Percentiles rank a stretch among this genome's conserved stretches.
Conservation (phyloP, 2,113 vertebrate genomes). For the Acinonyx jubatus region DNA sequence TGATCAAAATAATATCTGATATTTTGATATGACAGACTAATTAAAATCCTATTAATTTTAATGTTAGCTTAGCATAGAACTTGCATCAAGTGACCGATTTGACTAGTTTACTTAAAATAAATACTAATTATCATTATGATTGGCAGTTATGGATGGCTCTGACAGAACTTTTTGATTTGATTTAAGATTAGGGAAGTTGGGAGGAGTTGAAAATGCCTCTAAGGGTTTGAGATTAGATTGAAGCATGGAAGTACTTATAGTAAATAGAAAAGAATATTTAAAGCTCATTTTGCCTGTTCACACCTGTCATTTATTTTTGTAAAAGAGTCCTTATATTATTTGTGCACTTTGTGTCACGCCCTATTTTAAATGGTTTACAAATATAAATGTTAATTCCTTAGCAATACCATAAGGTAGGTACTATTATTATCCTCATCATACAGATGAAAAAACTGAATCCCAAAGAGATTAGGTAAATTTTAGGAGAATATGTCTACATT, state of each 20-base stretch:
- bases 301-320: neutral
- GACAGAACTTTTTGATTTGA: neutral
- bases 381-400: neutral
- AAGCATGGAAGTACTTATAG: neutral
- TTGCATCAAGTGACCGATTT: neutral
- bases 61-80: neutral
- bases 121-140: neutral
- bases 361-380: conserved; percentile 3
- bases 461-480: neutral
- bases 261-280: neutral
- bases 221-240: neutral
- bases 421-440: neutral
- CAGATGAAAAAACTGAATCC: neutral
- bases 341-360: neutral
- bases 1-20: neutral
- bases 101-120: neutral
- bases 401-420: neutral
- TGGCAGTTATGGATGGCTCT: neutral
- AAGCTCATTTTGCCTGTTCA: neutral
- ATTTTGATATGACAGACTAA: neutral
- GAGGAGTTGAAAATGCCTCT: neutral
- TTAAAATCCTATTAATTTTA: neutral
- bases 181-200: neutral
- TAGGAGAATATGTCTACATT: neutral
- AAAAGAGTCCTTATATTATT: neutral